phyloP scores from a whole-genome alignment of 1,140 invertebrate species.

The Belonocnema kinseyi region DNA sequence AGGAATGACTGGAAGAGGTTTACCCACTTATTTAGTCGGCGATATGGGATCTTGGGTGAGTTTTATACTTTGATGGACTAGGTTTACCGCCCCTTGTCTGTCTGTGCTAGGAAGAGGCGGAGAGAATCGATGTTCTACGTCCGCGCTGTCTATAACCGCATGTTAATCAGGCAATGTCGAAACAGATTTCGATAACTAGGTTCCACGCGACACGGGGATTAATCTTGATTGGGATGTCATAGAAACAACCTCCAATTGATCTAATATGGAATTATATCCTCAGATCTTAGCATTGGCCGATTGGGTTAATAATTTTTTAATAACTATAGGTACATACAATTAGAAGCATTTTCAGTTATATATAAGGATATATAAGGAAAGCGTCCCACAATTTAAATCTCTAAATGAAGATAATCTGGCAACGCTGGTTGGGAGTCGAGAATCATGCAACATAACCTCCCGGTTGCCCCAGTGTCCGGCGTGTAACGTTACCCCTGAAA shows the following conservation, averaged over 20 bases:
- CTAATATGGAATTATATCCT: background rate
- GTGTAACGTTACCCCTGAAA: conserved; percentile 7
- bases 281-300: conserved; percentile 6
- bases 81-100: background rate
- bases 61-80: background rate
- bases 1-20: background rate
- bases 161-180: conserved; percentile 30
- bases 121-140: conserved; percentile 22
- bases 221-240: conserved; percentile 31
- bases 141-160: conserved; percentile 27
- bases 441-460: background rate
- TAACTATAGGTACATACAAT: background rate
- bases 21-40: background rate
- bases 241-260: conserved; percentile 14
- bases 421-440: background rate
- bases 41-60: background rate
- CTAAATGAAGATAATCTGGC: background rate
- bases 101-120: conserved; percentile 1
- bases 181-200: conserved; percentile 28
- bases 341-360: background rate
- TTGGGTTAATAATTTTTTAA: background rate
- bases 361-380: no score
- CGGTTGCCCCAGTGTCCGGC: background rate
- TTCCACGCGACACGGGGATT: conserved; percentile 17
- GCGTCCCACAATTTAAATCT: background rate